A percentile compares a stretch with the other conserved stretches of the same genome.
Evolutionary conservation across 2,797 vertebrate genomes (phyloP).

Genomic region (Ctenopoma kingsleyae): DNA sequence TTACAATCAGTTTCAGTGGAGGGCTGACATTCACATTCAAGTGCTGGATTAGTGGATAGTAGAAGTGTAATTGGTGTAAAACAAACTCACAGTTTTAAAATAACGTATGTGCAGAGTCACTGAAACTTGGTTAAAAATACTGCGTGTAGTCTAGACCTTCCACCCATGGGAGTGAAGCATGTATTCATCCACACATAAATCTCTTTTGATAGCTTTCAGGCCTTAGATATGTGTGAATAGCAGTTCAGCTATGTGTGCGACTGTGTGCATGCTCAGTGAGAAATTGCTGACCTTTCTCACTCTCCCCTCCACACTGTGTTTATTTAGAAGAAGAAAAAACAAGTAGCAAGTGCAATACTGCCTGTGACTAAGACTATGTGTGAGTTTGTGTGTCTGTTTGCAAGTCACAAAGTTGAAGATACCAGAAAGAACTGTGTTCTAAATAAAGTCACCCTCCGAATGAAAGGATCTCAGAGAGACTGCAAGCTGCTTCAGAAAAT

Average conservation of each 20-base stretch:
- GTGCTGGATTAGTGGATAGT: slow-evolving; percentile 5
- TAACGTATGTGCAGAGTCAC: neutral
- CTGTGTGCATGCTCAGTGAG: slow-evolving; percentile 6
- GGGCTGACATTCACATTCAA: slow-evolving; percentile 17
- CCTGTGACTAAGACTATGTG: neutral
- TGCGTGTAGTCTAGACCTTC: slow-evolving; percentile 18
- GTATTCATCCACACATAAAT: slow-evolving; percentile 47
- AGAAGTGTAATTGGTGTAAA: neutral
- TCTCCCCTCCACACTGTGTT: slow-evolving; percentile 23
- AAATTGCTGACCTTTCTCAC: slow-evolving; percentile 27
- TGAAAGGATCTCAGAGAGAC: slow-evolving; percentile 26
- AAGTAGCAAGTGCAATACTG: slow-evolving; percentile 14
- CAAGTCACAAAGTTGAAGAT: slow-evolving; percentile 8
- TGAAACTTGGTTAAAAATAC: slow-evolving; percentile 28
- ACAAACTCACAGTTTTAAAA: slow-evolving; percentile 6
- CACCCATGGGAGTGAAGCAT: slow-evolving; percentile 35
- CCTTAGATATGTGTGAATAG: slow-evolving; percentile 15
- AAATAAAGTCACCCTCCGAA: slow-evolving; percentile 43
- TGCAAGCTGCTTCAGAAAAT: slow-evolving; percentile 25
- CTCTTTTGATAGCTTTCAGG: slow-evolving; percentile 31
- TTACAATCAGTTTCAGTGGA: slow-evolving; percentile 40
- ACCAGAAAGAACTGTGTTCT: slow-evolving; percentile 30
- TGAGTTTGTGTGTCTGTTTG: neutral
- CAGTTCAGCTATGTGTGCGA: slow-evolving; percentile 8
- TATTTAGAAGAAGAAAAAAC: slow-evolving; percentile 32